These are phyloP conservation scores for Pseudochaenichthys georgianus DNA, from an alignment of 2,797 vertebrate genomes.

Conservation along the genomic window DNA sequence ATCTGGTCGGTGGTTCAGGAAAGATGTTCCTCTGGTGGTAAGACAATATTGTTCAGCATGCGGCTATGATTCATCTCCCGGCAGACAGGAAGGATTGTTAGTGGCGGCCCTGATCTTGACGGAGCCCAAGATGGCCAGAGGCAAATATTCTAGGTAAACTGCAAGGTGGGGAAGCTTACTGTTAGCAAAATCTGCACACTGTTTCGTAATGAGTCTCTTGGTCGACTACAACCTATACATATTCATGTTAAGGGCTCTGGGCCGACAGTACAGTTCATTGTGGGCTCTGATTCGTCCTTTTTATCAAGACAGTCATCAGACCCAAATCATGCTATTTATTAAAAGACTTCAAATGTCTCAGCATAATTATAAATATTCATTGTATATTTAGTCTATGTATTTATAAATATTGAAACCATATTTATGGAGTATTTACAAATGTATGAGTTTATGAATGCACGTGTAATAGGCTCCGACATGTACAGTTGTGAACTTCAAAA, in stretches of 20 bases:
- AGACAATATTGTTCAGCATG: background rate
- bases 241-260: constrained; percentile 59
- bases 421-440: constrained; percentile 41
- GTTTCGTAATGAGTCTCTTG: constrained; percentile 38
- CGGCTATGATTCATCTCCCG: constrained; percentile 17
- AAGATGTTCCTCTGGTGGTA: constrained; percentile 10
- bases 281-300: constrained; percentile 53
- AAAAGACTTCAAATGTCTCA: constrained; percentile 45
- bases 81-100: constrained; percentile 40
- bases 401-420: constrained; percentile 46
- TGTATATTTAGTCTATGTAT: constrained; percentile 61
- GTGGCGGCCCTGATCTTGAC: constrained; percentile 56
- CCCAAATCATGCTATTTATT: constrained; percentile 54
- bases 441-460: constrained; percentile 28
- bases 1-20: background rate
- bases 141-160: constrained; percentile 5
- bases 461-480: constrained; percentile 22
- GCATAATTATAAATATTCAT: constrained; percentile 62
- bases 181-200: constrained; percentile 37
- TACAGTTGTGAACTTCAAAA: constrained; percentile 6
- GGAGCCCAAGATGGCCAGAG: constrained; percentile 31
- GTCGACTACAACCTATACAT: constrained; percentile 55
- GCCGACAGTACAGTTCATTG: constrained; percentile 21
- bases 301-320: constrained; percentile 45
- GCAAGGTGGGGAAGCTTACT: constrained; percentile 15